Percentiles rank a stretch among this genome's conserved stretches.
Conservation (phyloP, 2,888 invertebrate species). For the Philereme transversata region DNA sequence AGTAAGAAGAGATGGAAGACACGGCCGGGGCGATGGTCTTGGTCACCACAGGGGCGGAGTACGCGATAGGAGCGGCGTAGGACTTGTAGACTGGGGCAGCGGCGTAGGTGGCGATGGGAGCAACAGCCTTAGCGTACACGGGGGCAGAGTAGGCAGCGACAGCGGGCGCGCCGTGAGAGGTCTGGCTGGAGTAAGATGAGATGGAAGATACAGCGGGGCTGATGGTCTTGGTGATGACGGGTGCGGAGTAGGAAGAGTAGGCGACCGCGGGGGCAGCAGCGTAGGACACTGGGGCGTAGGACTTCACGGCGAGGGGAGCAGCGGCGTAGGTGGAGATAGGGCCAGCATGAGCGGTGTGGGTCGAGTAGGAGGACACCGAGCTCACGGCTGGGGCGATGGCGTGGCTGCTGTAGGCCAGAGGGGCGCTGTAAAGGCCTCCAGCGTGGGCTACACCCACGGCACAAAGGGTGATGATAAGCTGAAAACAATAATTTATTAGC, state of each 20-base stretch:
- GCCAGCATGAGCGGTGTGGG: conserved; percentile 55
- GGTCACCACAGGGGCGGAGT: conserved; percentile 50
- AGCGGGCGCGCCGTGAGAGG: conserved; percentile 53
- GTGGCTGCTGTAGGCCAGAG: conserved; percentile 74
- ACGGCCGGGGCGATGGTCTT: conserved; percentile 55
- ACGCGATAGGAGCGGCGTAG: conserved; percentile 52
- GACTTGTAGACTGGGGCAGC: conserved; percentile 57
- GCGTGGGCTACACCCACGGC: conserved; percentile 84
- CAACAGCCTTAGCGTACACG: conserved; percentile 45
- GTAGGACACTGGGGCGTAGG: conserved; percentile 62
- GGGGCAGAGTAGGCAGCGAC: conserved; percentile 52
- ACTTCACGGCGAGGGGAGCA: conserved; percentile 37
- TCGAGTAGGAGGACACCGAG: conserved; percentile 59
- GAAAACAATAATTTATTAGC: conserved; percentile 36
- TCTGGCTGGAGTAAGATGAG: conserved; percentile 50
- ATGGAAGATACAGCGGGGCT: conserved; percentile 46
- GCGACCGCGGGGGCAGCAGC: conserved; percentile 85
- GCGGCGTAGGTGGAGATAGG: conserved; percentile 54
- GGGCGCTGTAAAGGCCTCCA: conserved; percentile 77
- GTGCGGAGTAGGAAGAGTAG: conserved; percentile 84
- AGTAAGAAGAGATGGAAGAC: conserved; percentile 59
- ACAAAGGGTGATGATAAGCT: conserved; percentile 84
- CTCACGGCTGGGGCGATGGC: conserved; percentile 55
- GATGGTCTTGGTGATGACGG: conserved; percentile 58
- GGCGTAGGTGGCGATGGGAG: conserved; percentile 51